Evolutionary conservation across 1,140 invertebrate species (phyloP), one percentile per base, ranked within the genome.

Genomic region (Adelges cooleyi): DNA sequence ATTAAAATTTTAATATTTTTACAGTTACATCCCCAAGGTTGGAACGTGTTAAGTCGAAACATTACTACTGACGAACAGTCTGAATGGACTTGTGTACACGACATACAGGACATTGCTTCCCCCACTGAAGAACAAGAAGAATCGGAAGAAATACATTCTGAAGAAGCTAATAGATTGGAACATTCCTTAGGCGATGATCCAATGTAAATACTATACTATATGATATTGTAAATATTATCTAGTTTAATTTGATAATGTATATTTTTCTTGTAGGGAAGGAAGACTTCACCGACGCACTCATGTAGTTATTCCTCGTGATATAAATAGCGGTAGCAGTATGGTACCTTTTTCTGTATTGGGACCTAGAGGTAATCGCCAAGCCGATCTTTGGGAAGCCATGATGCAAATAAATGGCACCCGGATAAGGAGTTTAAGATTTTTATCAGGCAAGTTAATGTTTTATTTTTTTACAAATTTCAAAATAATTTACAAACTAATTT

Each of bases 31-130:
- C 92, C 92, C 5, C 84, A 92, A 71, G 90, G 91, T 2, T 93
- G 90, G 87, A 89, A 86, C 75, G 86, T 87, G 11, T 74, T 93
- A 23, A 91, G 89, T 29, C 80, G 92, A 66, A 95, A 94, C 76
- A 86, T 92, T 20, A 90, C 86, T 69, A 82, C 82, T 67, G 84
- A 89, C 72, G 89, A 94, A 72, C 83, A 82, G 69, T 86, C 89
- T 48, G 91, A 95, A 86, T 95, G 89, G 89, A 93, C 90, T 2
- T 92, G 90, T 74, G 83, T 95, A 22, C 92, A 95, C 75, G 91
- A 95, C 73, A 92, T 96, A 65, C 90, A 92, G 75, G 81, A 84
- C 40, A 72, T 51, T 15, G 42, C 51, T 0, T 18, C 42, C 40
- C 38, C 53, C 18, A 33, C 29, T 33, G 27, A 56, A 27, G 38